Conservation (phyloP, 2,113 vertebrate species). For the Entomyzon cyanotis region DNA sequence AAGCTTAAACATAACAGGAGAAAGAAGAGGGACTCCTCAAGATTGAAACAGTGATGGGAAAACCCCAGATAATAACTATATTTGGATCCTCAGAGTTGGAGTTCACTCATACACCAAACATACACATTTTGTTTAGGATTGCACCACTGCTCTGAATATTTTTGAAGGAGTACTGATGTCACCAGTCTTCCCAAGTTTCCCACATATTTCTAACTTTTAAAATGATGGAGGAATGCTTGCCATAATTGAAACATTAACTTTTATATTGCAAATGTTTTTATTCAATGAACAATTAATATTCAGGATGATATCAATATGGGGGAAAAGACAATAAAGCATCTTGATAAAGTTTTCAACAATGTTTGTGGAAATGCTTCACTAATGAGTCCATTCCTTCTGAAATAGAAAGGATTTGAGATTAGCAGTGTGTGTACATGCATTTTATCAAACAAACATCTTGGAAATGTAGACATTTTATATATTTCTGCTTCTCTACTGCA, state of each 20-base stretch:
- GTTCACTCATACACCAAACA: not conserved
- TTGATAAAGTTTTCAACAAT: not conserved
- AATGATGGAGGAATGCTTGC: not conserved
- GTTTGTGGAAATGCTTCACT: not conserved
- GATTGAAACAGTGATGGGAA: not conserved
- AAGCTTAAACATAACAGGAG: not conserved
- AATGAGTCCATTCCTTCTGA: not conserved
- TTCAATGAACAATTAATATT: not conserved
- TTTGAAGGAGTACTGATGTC: not conserved
- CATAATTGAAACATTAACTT: not conserved
- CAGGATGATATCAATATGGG: not conserved
- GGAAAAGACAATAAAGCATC: not conserved
- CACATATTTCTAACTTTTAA: not conserved
- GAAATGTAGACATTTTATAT: not conserved
- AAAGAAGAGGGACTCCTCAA: not conserved
- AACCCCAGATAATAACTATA: not conserved
- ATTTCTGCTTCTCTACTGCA: not conserved
- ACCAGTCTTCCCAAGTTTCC: not conserved
- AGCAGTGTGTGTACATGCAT: not conserved
- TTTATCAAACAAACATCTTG: not conserved
- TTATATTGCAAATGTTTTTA: not conserved
- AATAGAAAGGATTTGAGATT: not conserved
- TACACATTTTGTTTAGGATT: not conserved
- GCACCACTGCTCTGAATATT: not conserved
- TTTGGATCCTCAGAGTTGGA: not conserved